Evolutionary conservation across 1,140 invertebrate species (phyloP), one percentile per base, ranked within the genome.

Genomic region (Drosophila arawakana): DNA sequence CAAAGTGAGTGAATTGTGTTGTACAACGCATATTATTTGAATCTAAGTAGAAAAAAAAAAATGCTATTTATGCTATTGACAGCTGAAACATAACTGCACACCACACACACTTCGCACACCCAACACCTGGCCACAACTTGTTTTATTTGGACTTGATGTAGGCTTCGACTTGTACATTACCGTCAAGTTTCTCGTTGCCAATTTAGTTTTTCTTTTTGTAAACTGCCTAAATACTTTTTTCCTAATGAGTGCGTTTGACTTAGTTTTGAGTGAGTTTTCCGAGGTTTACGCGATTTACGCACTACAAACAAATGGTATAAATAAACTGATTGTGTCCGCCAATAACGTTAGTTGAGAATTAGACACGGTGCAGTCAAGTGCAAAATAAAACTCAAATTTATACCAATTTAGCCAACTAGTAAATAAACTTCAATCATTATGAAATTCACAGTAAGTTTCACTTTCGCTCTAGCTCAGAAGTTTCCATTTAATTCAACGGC

Each of bases 211-310:
- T 68, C 71, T 70, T 84, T 52, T 59, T 65, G 76, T 76, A 75
- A 76, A 49, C 54, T 71, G 81, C 46, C 81, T 69, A 85, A 85
- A 85, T 81, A 76, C 63, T 61, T 89, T 83, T 78, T 70, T 80
- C 77, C 84, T 84, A 89, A 88, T 88, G 80, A 80, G 84, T 89
- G 84, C 84, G 68, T 74, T 81, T 73, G 78, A 81, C 58, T 89
- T 83, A 73, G 80, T 76, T 85, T 85, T 79, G 78, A 85, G 78
- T 85, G 81, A 68, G 78, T 78, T 77, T 78, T 63, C 39, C 67
- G 58, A 49, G 60, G 67, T 71, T 49, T 50, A 46, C 49, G 60
- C 68, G 59, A 63, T 71, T 49, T 50, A 46, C 49, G 60, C 68
- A 55, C 58, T 49, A 7, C 37, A 54, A 8, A 21, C 9, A 67